Evolutionary conservation across 1,140 invertebrate genomes (phyloP).

Genomic region (Camponotus vicinus): DNA sequence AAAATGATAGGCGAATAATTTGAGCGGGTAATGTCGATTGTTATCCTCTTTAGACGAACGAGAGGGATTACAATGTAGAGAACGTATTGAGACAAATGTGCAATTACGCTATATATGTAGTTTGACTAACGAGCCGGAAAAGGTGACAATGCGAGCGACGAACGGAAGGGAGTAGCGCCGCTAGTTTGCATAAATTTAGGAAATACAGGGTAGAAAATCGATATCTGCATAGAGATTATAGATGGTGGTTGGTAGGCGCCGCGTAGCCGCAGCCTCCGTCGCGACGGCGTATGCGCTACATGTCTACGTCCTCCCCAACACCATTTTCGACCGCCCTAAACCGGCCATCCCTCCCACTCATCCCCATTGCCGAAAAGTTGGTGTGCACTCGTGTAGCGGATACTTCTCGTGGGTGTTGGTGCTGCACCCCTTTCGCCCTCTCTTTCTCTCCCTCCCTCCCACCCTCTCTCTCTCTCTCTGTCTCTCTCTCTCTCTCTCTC

Average conservation of each 20-base stretch:
- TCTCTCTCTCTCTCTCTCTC: constrained; percentile 43
- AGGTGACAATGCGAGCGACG: constrained; percentile 32
- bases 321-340: constrained; percentile 66
- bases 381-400: constrained; percentile 66
- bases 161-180: constrained; percentile 65
- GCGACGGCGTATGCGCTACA: constrained; percentile 85
- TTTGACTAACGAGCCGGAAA: constrained; percentile 17
- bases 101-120: not conserved
- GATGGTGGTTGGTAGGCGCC: constrained; percentile 87
- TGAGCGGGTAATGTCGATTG: not conserved
- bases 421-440: constrained; percentile 17
- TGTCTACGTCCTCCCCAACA: constrained; percentile 77
- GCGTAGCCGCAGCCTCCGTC: constrained; percentile 86
- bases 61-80: no score
- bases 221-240: constrained; percentile 87
- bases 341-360: constrained; percentile 43
- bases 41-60: not conserved
- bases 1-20: not conserved
- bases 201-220: constrained; percentile 86
- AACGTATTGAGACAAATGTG: not conserved
- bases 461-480: constrained; percentile 21
- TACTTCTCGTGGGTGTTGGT: constrained; percentile 68
- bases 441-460: not conserved
- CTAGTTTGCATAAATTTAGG: constrained; percentile 87
- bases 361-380: constrained; percentile 65